Conservation (phyloP, 2,797 vertebrate genomes). For the Lateolabrax maculatus region DNA sequence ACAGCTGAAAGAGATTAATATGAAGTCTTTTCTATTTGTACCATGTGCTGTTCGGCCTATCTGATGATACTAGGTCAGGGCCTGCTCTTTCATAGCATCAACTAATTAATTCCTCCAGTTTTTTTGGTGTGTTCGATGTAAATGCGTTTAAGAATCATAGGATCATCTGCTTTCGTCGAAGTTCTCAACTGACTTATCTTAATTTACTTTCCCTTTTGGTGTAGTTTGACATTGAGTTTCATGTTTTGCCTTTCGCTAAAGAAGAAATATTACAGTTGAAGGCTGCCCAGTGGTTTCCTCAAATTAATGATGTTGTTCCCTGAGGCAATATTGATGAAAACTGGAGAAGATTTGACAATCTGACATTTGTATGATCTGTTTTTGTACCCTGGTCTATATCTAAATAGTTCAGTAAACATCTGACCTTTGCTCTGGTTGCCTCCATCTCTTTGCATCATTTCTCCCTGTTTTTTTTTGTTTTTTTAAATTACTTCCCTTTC, state of each 20-base stretch:
- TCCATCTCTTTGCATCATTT: slow-evolving; percentile 1
- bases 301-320: slow-evolving; percentile 50
- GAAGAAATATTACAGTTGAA: slow-evolving; percentile 17
- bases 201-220: slow-evolving; percentile 24
- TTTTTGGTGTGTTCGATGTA: background rate
- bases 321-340: slow-evolving; percentile 37
- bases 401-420: slow-evolving; percentile 3
- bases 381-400: background rate
- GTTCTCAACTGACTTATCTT: slow-evolving; percentile 28
- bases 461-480: background rate
- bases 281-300: slow-evolving; percentile 18
- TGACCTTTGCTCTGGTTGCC: slow-evolving; percentile 15
- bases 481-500: background rate
- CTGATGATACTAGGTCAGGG: background rate
- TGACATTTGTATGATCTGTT: slow-evolving; percentile 37
- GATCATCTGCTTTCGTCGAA: slow-evolving; percentile 15
- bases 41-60: background rate
- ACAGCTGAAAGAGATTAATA: background rate
- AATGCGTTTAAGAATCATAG: slow-evolving; percentile 14
- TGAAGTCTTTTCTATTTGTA: background rate
- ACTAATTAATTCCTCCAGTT: background rate
- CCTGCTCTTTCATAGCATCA: background rate
- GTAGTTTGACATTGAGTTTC: slow-evolving; percentile 32
- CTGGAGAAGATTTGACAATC: slow-evolving; percentile 18
- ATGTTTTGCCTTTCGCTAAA: slow-evolving; percentile 23